A percentile compares a stretch with the other conserved stretches of the same genome.
Evolutionary conservation across 2,888 invertebrate species (phyloP).

Genomic region (Zygaena filipendulae): DNA sequence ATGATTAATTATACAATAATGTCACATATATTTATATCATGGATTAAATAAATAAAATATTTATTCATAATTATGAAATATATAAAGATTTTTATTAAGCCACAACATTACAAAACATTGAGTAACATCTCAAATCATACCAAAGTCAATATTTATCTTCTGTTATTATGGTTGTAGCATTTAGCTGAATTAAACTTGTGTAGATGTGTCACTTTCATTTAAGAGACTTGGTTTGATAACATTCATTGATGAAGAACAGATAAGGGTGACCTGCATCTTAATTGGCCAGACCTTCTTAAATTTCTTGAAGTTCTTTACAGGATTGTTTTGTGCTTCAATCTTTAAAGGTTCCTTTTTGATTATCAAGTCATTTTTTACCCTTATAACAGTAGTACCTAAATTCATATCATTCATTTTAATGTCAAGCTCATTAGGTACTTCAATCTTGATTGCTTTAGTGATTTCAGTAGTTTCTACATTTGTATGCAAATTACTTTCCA

Average conservation of each 20-base stretch:
- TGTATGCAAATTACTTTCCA: constrained; percentile 23
- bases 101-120: too few species aligned
- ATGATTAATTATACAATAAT: too few species aligned
- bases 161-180: too few species aligned
- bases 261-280: constrained; percentile 37
- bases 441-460: constrained; percentile 30
- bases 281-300: constrained; percentile 60
- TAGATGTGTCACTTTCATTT: too few species aligned
- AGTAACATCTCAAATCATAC: too few species aligned
- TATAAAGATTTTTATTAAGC: too few species aligned
- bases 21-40: too few species aligned
- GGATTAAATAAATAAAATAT: too few species aligned
- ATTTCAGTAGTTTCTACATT: constrained; percentile 18
- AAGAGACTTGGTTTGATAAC: too few species aligned
- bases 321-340: constrained; percentile 20
- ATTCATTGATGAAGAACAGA: constrained; percentile 9
- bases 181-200: too few species aligned
- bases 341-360: constrained; percentile 41
- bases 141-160: too few species aligned
- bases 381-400: constrained; percentile 42
- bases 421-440: constrained; percentile 36
- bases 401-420: constrained; percentile 39
- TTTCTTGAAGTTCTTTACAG: constrained; percentile 47
- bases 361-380: constrained; percentile 38
- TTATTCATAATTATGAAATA: too few species aligned